phyloP scores from a whole-genome alignment of 1,140 invertebrate genomes.

The Megalonaias nervosa region DNA sequence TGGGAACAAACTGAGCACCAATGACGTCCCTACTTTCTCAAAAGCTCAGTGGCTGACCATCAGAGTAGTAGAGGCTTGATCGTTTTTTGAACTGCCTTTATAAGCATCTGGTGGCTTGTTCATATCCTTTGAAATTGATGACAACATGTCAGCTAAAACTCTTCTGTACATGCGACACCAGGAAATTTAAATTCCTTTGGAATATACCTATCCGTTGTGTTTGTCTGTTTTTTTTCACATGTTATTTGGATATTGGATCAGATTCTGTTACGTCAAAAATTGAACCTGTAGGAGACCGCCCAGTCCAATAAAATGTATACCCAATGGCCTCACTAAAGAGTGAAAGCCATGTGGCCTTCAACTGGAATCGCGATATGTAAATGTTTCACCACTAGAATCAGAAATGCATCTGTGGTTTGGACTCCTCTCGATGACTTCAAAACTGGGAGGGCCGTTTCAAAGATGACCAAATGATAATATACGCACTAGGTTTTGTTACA shows the following conservation, averaged over 20 bases:
- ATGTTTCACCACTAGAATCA: conserved; percentile 43
- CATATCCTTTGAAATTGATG: conserved; percentile 6
- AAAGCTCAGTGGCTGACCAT: conserved; percentile 63
- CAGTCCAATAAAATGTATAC: conserved; percentile 45
- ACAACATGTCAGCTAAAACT: conserved; percentile 17
- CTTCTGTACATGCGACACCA: conserved; percentile 3
- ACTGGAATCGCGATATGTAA: conserved; percentile 35
- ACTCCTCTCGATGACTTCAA: conserved; percentile 51
- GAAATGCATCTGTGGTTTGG: conserved; percentile 68
- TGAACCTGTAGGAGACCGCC: conserved; percentile 25
- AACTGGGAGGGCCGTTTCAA: too few species aligned
- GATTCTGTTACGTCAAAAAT: conserved; percentile 60
- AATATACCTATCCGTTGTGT: conserved; percentile 62
- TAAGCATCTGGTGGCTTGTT: conserved; percentile 22
- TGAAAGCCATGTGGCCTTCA: conserved; percentile 25
- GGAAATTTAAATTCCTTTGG: conserved; percentile 48
- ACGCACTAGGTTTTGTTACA: too few species aligned
- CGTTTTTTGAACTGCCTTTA: conserved; percentile 62
- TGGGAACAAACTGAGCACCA: conserved; percentile 37
- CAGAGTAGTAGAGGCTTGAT: conserved; percentile 66
- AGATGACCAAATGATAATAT: too few species aligned
- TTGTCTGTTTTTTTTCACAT: conserved; percentile 61
- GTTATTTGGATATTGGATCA: conserved; percentile 47
- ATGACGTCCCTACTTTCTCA: conserved; percentile 54
- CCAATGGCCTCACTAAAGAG: conserved; percentile 29